Conservation (phyloP, 2,888 invertebrate genomes). For the Andricus quercusramuli region DNA sequence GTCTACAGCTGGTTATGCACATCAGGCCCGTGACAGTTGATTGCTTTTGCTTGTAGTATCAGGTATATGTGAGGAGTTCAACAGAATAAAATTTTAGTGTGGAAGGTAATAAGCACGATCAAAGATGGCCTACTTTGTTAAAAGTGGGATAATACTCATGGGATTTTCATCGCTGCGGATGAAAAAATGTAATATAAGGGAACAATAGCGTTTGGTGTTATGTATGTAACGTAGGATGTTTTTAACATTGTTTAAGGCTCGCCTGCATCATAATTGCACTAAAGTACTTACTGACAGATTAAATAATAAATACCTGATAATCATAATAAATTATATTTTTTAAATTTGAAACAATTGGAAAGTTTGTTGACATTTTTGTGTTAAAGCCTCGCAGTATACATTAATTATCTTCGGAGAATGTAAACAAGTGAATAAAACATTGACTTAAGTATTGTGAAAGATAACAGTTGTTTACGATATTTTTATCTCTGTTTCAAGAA, state of each 20-base stretch:
- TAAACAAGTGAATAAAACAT: not conserved
- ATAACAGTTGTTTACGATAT: not conserved
- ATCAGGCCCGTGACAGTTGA: no score
- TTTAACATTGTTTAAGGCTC: no score
- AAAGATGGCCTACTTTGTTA: constrained; percentile 3
- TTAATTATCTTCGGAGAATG: not conserved
- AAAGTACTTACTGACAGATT: not conserved
- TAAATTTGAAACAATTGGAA: constrained; percentile 9
- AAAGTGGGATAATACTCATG: constrained; percentile 14
- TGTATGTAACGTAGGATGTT: not conserved
- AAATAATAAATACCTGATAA: not conserved
- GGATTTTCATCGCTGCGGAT: constrained; percentile 4
- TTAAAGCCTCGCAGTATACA: not conserved
- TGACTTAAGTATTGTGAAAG: not conserved
- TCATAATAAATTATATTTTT: constrained; percentile 12
- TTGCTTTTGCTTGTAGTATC: no score
- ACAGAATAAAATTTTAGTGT: not conserved
- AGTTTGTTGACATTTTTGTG: not conserved
- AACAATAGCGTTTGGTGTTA: constrained; percentile 20
- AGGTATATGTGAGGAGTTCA: not conserved
- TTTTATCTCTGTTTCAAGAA: not conserved
- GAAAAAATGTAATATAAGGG: constrained; percentile 11
- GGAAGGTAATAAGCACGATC: not conserved
- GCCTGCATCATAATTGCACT: no score
- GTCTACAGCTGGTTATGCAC: no score